Conservation (phyloP, 2,888 invertebrate genomes). For the Lasioglossum oenotherae region DNA sequence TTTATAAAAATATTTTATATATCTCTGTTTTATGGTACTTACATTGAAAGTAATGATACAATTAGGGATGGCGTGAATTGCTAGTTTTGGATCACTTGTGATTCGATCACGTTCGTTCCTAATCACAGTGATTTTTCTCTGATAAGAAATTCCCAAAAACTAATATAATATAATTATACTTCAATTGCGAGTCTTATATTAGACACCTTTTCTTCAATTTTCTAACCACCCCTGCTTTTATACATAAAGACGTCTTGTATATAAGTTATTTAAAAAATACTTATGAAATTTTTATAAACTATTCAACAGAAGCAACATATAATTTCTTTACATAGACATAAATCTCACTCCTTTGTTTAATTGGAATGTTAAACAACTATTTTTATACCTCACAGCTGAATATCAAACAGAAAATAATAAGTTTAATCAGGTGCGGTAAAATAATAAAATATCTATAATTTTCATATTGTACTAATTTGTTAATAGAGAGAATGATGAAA, state of each 20-base stretch:
- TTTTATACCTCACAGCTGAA: conserved; percentile 98
- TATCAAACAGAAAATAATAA: conserved; percentile 95
- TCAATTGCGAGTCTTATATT: neutral
- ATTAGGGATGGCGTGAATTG: too few species aligned
- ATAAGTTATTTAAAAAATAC: neutral
- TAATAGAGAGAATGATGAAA: conserved; percentile 15
- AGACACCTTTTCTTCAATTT: neutral
- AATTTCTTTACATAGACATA: conserved; percentile 76
- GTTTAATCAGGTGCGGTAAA: conserved; percentile 89
- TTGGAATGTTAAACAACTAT: conserved; percentile 99
- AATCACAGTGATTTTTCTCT: neutral
- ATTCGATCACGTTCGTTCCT: too few species aligned
- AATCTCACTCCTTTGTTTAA: conserved; percentile 95
- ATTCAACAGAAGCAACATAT: neutral
- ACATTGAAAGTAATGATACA: neutral
- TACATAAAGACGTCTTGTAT: neutral
- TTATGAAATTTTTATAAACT: neutral
- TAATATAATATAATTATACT: neutral
- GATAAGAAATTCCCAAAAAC: neutral
- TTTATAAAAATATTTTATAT: too few species aligned
- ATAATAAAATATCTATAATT: conserved; percentile 14
- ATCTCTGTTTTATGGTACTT: neutral
- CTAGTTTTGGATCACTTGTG: too few species aligned
- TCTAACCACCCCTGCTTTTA: neutral
- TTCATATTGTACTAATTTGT: conserved; percentile 17